Evolutionary conservation across 2,888 invertebrate species (phyloP), one percentile per base, ranked within the genome.

Genomic region (Nephrotoma guestfalica): DNA sequence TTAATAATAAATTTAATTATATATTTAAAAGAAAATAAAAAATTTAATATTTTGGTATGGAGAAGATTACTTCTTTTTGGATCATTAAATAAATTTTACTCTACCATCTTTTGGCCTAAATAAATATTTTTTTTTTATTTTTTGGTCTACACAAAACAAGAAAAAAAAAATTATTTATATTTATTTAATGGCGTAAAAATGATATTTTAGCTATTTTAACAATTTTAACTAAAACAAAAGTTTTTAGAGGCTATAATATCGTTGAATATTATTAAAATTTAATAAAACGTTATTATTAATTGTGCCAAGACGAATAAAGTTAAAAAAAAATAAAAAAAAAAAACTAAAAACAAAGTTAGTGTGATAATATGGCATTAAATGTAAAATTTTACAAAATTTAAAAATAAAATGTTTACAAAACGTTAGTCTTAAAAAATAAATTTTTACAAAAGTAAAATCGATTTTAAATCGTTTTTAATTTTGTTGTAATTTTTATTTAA

Each of bases 221-320:
- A 71, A 71, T 71, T 71, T 71, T 71, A 71, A 71, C 71, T 71
- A 71, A 71, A 71, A 47, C 30, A 57, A 71, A 71, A 71, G 71
- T 18, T 71, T 85, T 86, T 86, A 83, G 45, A 71, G 85, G 83
- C 85, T 83, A 86, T 47, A 71, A 51, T 87, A 87, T 86, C 57
- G 86, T 57, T 86, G 42, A 57, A 45, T 86, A 86, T 83, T 83
- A 41, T 47, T 47, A 51, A 86, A 51, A 86, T 45, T 85, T 45
- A 86, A 51, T 57, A 87, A 87, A 87, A 87, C 87, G 87, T 88
- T 88, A 87, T 88, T 87, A 71, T 71, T 87, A 88, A 88, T 88
- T 88, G 91, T 91, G 91, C 91, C 91, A 91, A 91, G 91, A 86
- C 40, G 87, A 86, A 86, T 91, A 91, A 91, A 71, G 18, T 71